phyloP scores from a whole-genome alignment of 2,113 vertebrate species.

The Osmerus mordax region DNA sequence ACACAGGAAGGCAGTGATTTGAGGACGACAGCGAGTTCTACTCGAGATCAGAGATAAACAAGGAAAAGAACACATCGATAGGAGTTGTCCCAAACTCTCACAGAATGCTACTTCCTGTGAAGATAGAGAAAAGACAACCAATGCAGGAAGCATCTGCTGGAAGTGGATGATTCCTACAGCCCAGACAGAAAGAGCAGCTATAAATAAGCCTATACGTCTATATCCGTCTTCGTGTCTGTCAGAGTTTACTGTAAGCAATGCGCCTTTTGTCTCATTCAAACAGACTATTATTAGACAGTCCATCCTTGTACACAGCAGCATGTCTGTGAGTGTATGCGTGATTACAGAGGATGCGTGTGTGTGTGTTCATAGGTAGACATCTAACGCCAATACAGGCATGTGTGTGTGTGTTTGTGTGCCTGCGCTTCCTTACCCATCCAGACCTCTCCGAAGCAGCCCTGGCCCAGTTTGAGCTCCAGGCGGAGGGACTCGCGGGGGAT shows the following conservation, averaged over 20 bases:
- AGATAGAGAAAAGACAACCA: slow-evolving; percentile 45
- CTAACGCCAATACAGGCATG: background rate
- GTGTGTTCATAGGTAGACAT: background rate
- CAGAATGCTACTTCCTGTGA: slow-evolving; percentile 22
- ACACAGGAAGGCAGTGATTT: no score
- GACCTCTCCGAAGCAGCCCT: slow-evolving; percentile 98
- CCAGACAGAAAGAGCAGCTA: slow-evolving; percentile 34
- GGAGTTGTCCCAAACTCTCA: background rate
- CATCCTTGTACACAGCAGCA: background rate
- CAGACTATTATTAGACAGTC: no score
- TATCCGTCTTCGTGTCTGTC: background rate
- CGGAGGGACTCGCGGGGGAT: slow-evolving; percentile 94
- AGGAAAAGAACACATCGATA: no score
- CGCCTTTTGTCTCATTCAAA: no score
- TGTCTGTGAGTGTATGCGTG: slow-evolving; percentile 1
- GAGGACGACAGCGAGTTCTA: no score
- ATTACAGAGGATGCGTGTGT: background rate
- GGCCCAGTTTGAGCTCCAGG: slow-evolving; percentile 94
- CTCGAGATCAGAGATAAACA: no score
- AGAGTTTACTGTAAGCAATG: no score
- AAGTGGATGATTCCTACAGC: slow-evolving; percentile 37
- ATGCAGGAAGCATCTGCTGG: slow-evolving; percentile 52
- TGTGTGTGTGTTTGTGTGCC: background rate
- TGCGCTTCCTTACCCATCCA: slow-evolving; percentile 92
- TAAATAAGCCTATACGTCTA: slow-evolving; percentile 30